Percentiles rank a stretch among this genome's conserved stretches.
phyloP scores from a whole-genome alignment of 2,888 invertebrate species.

The Altica lythri region DNA sequence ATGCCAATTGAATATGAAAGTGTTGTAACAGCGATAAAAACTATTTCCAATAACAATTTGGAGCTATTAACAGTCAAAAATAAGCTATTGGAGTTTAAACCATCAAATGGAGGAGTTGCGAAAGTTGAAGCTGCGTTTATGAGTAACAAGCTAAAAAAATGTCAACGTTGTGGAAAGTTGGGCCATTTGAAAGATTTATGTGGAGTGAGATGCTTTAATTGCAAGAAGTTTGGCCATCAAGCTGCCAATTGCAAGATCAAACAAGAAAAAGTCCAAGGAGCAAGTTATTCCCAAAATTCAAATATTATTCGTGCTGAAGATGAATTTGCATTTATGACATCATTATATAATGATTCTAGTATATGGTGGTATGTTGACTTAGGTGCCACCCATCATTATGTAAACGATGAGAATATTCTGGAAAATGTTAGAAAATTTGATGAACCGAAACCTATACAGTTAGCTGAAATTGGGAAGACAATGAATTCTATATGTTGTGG shows the following conservation, averaged over 20 bases:
- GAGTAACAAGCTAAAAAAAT: constrained; percentile 25
- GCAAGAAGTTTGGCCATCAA: constrained; percentile 26
- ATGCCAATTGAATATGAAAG: constrained; percentile 35
- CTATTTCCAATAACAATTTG: constrained; percentile 28
- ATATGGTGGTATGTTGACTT: constrained; percentile 24
- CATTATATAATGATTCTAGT: no score
- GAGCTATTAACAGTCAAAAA: constrained; percentile 26
- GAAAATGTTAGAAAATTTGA: no score
- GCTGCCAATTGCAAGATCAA: neutral
- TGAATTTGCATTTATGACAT: neutral
- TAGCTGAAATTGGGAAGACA: no score
- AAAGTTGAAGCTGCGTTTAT: constrained; percentile 6
- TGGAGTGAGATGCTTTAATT: constrained; percentile 29
- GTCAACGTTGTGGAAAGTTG: constrained; percentile 29
- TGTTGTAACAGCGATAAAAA: constrained; percentile 32
- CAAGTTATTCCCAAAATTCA: neutral
- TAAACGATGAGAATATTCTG: constrained; percentile 18
- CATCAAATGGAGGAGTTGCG: constrained; percentile 7
- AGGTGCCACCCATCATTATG: constrained; percentile 31
- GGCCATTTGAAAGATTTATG: constrained; percentile 28
- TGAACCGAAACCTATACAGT: no score
- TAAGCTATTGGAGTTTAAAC: constrained; percentile 25
- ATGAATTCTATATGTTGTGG: neutral
- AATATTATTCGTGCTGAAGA: neutral
- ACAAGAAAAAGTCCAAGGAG: neutral